Percentiles rank a stretch among this genome's conserved stretches.
Evolutionary conservation across 2,888 invertebrate species (phyloP).

Genomic region (Rhingia rostrata): DNA sequence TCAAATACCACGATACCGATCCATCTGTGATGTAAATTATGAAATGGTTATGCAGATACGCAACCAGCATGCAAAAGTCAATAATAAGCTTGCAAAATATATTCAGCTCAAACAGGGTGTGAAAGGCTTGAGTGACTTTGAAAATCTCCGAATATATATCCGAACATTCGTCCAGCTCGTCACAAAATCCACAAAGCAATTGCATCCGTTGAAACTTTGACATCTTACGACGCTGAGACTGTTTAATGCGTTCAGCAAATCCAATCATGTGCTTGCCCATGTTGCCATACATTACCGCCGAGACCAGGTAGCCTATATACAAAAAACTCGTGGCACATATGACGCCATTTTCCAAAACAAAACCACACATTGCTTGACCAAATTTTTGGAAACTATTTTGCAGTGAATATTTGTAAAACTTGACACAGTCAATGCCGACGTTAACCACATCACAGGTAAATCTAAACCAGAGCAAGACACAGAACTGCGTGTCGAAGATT

Average conservation of each 20-base stretch:
- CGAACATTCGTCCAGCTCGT: slow-evolving; percentile 77
- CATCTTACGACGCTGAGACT: slow-evolving; percentile 15
- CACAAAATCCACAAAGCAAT: slow-evolving; percentile 77
- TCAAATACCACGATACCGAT: slow-evolving; percentile 66
- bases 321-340: too few species aligned
- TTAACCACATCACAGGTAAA: too few species aligned
- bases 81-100: slow-evolving; percentile 78
- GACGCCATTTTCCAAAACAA: too few species aligned
- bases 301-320: too few species aligned
- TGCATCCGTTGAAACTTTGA: slow-evolving; percentile 77
- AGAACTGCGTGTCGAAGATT: too few species aligned
- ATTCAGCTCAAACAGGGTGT: slow-evolving; percentile 77
- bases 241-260: background rate
- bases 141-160: slow-evolving; percentile 77
- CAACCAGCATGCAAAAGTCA: slow-evolving; percentile 77
- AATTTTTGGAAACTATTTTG: too few species aligned
- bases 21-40: slow-evolving; percentile 71
- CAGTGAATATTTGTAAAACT: too few species aligned
- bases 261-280: background rate
- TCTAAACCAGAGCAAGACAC: too few species aligned
- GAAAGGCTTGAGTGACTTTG: slow-evolving; percentile 75
- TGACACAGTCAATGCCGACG: too few species aligned
- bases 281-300: slow-evolving; percentile 5
- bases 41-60: slow-evolving; percentile 77
- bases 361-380: too few species aligned